phyloP scores from a whole-genome alignment of 1,140 invertebrate genomes.

The Gyrodactylus salaris region DNA sequence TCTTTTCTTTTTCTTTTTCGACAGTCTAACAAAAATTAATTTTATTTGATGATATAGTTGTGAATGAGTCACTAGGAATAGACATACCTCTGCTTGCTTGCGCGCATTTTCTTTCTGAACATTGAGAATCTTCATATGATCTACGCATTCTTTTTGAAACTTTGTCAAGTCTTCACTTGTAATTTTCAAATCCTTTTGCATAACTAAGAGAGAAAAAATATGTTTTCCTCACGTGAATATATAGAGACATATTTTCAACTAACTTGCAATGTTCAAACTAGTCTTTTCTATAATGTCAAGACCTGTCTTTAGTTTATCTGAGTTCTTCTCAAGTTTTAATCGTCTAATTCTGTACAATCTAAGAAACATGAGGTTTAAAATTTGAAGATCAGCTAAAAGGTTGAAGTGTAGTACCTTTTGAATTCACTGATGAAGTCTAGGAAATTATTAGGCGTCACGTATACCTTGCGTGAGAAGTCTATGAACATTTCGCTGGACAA shows the following conservation, averaged over 20 bases:
- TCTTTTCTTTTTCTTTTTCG: slow-evolving; percentile 25
- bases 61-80: background rate
- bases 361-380: slow-evolving; percentile 10
- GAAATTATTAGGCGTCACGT: background rate
- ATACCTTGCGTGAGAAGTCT: background rate
- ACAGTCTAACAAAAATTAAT: slow-evolving; percentile 14
- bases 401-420: background rate
- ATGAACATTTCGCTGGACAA: background rate
- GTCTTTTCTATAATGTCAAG: slow-evolving; percentile 40
- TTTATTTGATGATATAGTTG: background rate
- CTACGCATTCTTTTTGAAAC: slow-evolving; percentile 36
- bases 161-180: slow-evolving; percentile 35
- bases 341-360: slow-evolving; percentile 38
- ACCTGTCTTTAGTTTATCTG: slow-evolving; percentile 34
- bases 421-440: background rate
- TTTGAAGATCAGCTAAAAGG: background rate
- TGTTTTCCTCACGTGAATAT: background rate
- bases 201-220: slow-evolving; percentile 18
- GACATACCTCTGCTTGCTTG: slow-evolving; percentile 27
- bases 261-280: slow-evolving; percentile 26
- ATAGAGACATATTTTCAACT: background rate
- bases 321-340: slow-evolving; percentile 29
- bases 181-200: slow-evolving; percentile 38
- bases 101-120: slow-evolving; percentile 41
- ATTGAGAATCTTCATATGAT: slow-evolving; percentile 35